Evolutionary conservation across 2,113 vertebrate genomes (phyloP).

Genomic region (Boleophthalmus pectinirostris): DNA sequence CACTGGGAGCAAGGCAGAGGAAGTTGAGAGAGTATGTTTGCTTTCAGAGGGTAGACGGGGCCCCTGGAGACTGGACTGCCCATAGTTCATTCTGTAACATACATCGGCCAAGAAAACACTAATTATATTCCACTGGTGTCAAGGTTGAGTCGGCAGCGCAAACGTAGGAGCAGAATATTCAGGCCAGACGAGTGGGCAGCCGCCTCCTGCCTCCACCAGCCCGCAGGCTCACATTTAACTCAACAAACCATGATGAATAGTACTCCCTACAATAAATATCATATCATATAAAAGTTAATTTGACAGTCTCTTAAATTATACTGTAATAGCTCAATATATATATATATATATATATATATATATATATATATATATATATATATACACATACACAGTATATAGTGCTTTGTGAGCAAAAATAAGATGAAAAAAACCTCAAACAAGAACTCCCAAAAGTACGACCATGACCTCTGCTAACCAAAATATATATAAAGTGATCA

Average conservation of each 20-base stretch:
- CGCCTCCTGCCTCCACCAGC: slow-evolving; percentile 5
- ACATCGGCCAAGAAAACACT: slow-evolving; percentile 11
- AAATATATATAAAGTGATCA: too few relatives aligned
- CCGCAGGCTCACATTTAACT: slow-evolving; percentile 8
- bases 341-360: too few relatives aligned
- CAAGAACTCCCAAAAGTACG: too few relatives aligned
- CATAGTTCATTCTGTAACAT: slow-evolving; percentile 23
- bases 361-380: too few relatives aligned
- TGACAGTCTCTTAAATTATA: too few relatives aligned
- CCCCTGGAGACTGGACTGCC: not conserved
- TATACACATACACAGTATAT: too few relatives aligned
- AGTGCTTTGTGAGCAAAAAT: too few relatives aligned
- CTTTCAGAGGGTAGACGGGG: slow-evolving; percentile 9
- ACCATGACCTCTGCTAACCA: not conserved
- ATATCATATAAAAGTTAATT: not conserved
- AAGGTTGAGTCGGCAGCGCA: slow-evolving; percentile 9
- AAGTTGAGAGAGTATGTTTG: slow-evolving; percentile 28
- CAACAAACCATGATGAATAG: slow-evolving; percentile 1
- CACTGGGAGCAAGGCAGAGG: slow-evolving; percentile 16
- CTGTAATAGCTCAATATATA: too few relatives aligned
- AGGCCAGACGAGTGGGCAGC: slow-evolving; percentile 32
- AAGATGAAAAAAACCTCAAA: not conserved
- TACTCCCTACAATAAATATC: not conserved
- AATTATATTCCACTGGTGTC: slow-evolving; percentile 27
- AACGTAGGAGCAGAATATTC: slow-evolving; percentile 10